Percentiles rank a stretch among this genome's conserved stretches.
Evolutionary conservation across 2,797 vertebrate genomes (phyloP).

Genomic region (Dallia pectoralis): DNA sequence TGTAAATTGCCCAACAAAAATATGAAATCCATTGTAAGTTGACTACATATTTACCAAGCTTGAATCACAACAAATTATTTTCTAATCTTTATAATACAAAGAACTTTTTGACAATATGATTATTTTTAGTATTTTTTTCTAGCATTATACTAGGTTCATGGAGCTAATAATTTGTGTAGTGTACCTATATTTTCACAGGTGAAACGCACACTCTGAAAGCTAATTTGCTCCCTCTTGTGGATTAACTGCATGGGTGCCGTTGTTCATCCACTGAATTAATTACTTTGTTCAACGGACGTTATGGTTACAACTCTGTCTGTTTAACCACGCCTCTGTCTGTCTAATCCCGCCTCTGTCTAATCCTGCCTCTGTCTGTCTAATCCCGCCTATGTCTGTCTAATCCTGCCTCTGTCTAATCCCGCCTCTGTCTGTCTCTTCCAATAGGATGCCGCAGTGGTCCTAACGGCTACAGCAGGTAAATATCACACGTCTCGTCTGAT

Average conservation of each 20-base stretch:
- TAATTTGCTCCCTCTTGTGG: constrained; percentile 51
- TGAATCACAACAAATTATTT: too few relatives aligned
- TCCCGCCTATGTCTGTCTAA: constrained; percentile 14
- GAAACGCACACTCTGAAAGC: constrained; percentile 7
- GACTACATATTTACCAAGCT: too few relatives aligned
- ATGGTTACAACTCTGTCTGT: background rate
- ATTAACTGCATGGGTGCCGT: background rate
- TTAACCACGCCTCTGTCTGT: constrained; percentile 14
- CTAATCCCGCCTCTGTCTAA: constrained; percentile 20
- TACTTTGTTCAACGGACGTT: background rate
- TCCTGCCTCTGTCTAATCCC: too few relatives aligned
- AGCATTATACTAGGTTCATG: too few relatives aligned
- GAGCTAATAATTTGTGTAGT: background rate
- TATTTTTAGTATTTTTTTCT: too few relatives aligned
- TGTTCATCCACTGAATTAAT: background rate
- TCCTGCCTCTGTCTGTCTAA: too few relatives aligned
- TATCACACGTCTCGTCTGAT: background rate
- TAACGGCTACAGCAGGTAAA: constrained; percentile 47
- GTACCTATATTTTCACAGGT: background rate
- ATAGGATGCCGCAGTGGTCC: constrained; percentile 41
- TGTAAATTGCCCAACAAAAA: too few relatives aligned
- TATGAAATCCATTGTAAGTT: too few relatives aligned
- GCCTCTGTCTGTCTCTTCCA: constrained; percentile 27
- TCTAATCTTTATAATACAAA: too few relatives aligned
- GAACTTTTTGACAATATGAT: too few relatives aligned